Evolutionary conservation across 2,113 vertebrate genomes (phyloP).

Genomic region (Symphodus melops): DNA sequence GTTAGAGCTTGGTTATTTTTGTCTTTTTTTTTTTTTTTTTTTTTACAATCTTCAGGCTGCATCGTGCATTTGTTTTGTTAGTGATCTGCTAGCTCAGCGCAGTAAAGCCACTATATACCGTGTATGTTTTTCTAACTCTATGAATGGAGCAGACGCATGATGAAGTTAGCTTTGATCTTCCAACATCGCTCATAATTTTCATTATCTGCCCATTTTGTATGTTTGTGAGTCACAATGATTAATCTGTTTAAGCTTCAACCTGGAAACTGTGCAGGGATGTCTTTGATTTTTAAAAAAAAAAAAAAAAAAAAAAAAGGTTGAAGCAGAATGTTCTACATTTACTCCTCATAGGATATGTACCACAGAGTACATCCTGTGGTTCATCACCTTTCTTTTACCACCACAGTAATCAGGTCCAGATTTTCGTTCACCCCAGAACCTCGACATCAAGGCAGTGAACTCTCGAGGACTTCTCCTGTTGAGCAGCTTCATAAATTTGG

Average conservation of each 20-base stretch:
- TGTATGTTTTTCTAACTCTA: no score
- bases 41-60: slow-evolving; percentile 2
- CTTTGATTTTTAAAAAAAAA: no score
- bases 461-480: slow-evolving; percentile 12
- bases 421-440: slow-evolving; percentile 37
- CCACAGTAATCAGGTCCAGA: slow-evolving; percentile 62
- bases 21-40: no score
- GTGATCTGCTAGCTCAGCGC: neutral
- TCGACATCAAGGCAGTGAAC: slow-evolving; percentile 27
- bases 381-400: slow-evolving; percentile 37
- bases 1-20: slow-evolving; percentile 28
- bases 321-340: slow-evolving; percentile 22
- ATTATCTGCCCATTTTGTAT: no score
- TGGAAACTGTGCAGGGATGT: neutral
- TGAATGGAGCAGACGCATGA: no score
- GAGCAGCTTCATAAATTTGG: slow-evolving; percentile 54
- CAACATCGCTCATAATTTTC: no score
- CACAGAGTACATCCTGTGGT: slow-evolving; percentile 49
- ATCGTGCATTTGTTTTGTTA: neutral
- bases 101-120: no score
- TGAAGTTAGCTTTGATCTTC: no score
- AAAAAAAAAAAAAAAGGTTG: no score
- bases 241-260: neutral
- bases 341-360: slow-evolving; percentile 47
- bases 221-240: no score